Base-by-base conservation (phyloP, 2,797 vertebrate species). In the Choloepus didactylus region DNA sequence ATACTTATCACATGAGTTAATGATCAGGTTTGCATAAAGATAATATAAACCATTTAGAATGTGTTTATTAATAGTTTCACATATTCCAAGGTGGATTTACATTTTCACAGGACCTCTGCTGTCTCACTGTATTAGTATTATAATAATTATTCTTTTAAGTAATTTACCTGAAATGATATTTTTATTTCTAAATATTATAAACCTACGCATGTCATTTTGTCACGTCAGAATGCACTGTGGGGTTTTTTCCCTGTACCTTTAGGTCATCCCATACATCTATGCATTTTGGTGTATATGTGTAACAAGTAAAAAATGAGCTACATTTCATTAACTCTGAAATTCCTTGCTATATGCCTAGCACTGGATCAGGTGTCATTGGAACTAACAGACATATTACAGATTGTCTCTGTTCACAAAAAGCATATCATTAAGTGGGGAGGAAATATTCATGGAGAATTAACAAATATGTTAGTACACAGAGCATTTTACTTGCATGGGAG, bases 401-500 rank as follows among this genome's bases (percentile, higher is more conserved):
- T 73, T 91, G 4, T 75, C 51, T 88, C 41, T 67, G 44, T 64
- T 3, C 15, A 73, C 2, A 70, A 51, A 89, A 25, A 90, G 3
- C 62, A 76, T 88, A 72, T 89, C 79, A 84, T 6, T 82, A 91
- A 72, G 16, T 51, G 18, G 18, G 9, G 81, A 76, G 27, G 77
- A 95, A 94, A 79, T 46, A 66, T 75, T 90, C 11, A 66, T 49
- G 18, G 87, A 89, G 49, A 96, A 85, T 73, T 85, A 94, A 81
- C 85, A 29, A 89, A 64, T 3, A 69, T 46, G 4, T 75, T 75
- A 77, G 15, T 3, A 87, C 3, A 77, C 19, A 91, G 31, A 41
- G 93, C 84, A 62, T 49, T 86, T 75, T 72, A 80, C 49, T 51
- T 91, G 6, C 64, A 51, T 14, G 1, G 4, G 10, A 76, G 93